phyloP scores from a whole-genome alignment of 2,797 vertebrate genomes.

The Muscicapa comitata region DNA sequence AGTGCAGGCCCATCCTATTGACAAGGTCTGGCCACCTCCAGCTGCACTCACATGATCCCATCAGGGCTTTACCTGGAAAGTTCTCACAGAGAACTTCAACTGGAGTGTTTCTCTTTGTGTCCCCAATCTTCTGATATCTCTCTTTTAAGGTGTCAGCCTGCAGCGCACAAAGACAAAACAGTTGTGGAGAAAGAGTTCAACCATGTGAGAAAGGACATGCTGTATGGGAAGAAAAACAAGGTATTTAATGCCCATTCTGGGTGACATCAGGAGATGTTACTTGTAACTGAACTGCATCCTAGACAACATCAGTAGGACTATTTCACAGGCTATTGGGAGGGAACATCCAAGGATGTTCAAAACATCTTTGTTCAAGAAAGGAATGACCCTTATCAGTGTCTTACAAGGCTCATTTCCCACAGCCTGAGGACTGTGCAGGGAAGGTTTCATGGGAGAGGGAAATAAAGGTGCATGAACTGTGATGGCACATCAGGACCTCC shows the following conservation, averaged over 20 bases:
- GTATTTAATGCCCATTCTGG: not conserved
- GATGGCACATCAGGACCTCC: not conserved
- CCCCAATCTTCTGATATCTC: slow-evolving; percentile 98
- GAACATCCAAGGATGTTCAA: not conserved
- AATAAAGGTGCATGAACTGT: not conserved
- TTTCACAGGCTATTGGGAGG: not conserved
- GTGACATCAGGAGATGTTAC: not conserved
- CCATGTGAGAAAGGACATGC: not conserved
- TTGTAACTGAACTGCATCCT: not conserved
- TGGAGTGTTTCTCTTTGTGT: slow-evolving; percentile 97
- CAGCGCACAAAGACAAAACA: slow-evolving; percentile 53
- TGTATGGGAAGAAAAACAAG: not conserved
- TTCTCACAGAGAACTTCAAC: slow-evolving; percentile 98
- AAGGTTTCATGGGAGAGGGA: not conserved
- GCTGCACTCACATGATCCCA: not conserved
- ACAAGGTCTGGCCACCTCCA: not conserved
- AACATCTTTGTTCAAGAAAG: not conserved
- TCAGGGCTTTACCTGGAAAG: slow-evolving; percentile 86
- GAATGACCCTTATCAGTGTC: not conserved
- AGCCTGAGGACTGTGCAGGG: not conserved
- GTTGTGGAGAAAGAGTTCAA: slow-evolving; percentile 46
- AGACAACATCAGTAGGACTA: not conserved
- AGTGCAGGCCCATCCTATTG: not conserved
- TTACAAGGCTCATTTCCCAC: not conserved
- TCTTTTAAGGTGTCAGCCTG: slow-evolving; percentile 98